Conservation (phyloP, 2,113 vertebrate species). For the Symphodus melops region DNA sequence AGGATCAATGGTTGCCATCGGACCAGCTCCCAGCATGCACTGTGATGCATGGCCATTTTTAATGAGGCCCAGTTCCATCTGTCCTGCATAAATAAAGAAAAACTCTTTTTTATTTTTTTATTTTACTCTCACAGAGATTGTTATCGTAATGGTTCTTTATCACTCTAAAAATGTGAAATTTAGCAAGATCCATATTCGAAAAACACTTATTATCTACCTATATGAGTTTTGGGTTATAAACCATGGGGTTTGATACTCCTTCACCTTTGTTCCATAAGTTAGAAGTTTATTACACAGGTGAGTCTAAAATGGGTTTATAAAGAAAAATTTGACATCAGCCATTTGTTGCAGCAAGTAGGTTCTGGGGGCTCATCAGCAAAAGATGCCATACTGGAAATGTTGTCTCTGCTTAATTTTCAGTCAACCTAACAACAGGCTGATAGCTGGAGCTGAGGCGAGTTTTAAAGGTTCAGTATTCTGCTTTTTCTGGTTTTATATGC, state of each 20-base stretch:
- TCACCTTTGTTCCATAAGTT: slow-evolving; percentile 15
- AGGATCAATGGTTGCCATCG: slow-evolving; percentile 72
- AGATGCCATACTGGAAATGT: too few species aligned
- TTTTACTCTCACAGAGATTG: slow-evolving; percentile 24
- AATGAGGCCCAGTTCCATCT: slow-evolving; percentile 65
- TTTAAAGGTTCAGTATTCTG: too few species aligned
- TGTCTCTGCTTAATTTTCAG: too few species aligned
- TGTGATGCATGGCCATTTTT: slow-evolving; percentile 64
- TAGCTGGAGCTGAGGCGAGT: too few species aligned
- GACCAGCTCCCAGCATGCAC: slow-evolving; percentile 68
- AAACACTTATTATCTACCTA: slow-evolving; percentile 7
- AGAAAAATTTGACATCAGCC: too few species aligned
- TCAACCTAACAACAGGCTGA: too few species aligned
- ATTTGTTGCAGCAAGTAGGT: too few species aligned
- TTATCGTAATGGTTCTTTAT: slow-evolving; percentile 20
- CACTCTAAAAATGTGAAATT: slow-evolving; percentile 24
- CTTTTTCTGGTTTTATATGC: too few species aligned
- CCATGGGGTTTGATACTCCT: too few species aligned
- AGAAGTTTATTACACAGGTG: slow-evolving; percentile 34
- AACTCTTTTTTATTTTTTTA: slow-evolving; percentile 18
- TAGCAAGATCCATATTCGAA: slow-evolving; percentile 26
- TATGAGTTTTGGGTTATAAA: slow-evolving; percentile 3
- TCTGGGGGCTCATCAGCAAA: too few species aligned
- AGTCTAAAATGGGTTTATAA: slow-evolving; percentile 17
- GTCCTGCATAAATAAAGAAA: slow-evolving; percentile 39